Conservation (phyloP, 2,888 invertebrate species). For the Tineola bisselliella region DNA sequence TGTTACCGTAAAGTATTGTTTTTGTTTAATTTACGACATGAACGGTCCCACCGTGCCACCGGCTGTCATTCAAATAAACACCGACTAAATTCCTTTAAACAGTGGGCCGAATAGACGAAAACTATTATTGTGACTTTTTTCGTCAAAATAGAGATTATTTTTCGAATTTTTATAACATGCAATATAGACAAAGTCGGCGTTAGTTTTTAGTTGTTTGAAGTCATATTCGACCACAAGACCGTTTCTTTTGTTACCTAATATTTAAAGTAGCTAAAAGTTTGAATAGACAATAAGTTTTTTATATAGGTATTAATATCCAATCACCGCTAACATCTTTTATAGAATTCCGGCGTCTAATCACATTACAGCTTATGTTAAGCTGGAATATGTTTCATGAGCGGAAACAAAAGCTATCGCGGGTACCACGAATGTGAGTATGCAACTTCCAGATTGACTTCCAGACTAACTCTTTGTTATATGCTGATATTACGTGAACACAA, state of each 20-base stretch:
- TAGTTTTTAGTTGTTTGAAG: neutral
- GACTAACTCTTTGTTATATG: too few species aligned
- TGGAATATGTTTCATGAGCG: too few species aligned
- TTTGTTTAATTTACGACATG: conserved; percentile 50
- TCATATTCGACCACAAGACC: conserved; percentile 2
- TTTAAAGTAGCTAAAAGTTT: neutral
- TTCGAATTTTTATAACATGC: conserved; percentile 9
- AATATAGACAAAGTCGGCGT: neutral
- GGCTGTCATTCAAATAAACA: conserved; percentile 26
- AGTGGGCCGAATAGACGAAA: conserved; percentile 26
- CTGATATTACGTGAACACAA: too few species aligned
- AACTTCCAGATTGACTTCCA: too few species aligned
- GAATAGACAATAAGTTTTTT: neutral
- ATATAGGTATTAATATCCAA: too few species aligned
- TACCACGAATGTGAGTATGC: too few species aligned
- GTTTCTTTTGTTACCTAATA: neutral
- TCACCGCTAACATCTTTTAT: neutral
- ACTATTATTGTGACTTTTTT: conserved; percentile 26
- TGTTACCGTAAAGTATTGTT: conserved; percentile 49
- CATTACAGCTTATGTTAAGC: too few species aligned
- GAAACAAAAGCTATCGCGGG: too few species aligned
- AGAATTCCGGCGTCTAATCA: neutral
- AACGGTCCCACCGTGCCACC: conserved; percentile 45
- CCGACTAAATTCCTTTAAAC: conserved; percentile 29
- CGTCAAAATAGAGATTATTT: conserved; percentile 32